A percentile compares a stretch with the other conserved stretches of the same genome.
These are phyloP conservation scores for Asbolus verrucosus DNA, from an alignment of 1,140 invertebrate species.

Conservation along the genomic window DNA sequence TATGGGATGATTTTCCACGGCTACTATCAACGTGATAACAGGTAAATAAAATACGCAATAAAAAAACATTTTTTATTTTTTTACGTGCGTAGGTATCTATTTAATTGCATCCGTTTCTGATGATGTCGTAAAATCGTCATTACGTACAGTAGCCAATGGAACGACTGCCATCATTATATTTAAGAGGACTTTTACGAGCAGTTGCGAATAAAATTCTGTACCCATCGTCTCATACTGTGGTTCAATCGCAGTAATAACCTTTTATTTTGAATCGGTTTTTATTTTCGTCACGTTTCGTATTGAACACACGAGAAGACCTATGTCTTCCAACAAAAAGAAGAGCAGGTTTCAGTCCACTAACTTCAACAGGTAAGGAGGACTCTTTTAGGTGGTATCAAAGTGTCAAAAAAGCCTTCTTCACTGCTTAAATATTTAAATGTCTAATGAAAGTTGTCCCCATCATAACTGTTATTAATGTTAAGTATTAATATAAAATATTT, in stretches of 20 bases:
- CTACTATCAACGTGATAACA: neutral
- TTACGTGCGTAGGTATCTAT: neutral
- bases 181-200: conserved; percentile 32
- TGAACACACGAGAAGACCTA: conserved; percentile 2
- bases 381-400: neutral
- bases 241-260: conserved; percentile 37
- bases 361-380: neutral
- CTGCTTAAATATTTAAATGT: no score
- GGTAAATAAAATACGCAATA: neutral
- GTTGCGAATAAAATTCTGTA: conserved; percentile 25
- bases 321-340: neutral
- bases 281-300: conserved; percentile 43
- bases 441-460: no score
- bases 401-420: no score
- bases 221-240: conserved; percentile 8
- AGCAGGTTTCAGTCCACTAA: neutral
- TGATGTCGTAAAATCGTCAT: conserved; percentile 31
- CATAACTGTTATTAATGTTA: no score
- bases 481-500: no score
- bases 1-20: neutral
- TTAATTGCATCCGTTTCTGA: conserved; percentile 1
- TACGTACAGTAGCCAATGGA: conserved; percentile 16
- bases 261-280: conserved; percentile 35
- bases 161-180: conserved; percentile 36
- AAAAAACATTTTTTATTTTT: neutral